Evolutionary conservation across 2,113 vertebrate species (phyloP).

Genomic region (Delphinapterus leucas): DNA sequence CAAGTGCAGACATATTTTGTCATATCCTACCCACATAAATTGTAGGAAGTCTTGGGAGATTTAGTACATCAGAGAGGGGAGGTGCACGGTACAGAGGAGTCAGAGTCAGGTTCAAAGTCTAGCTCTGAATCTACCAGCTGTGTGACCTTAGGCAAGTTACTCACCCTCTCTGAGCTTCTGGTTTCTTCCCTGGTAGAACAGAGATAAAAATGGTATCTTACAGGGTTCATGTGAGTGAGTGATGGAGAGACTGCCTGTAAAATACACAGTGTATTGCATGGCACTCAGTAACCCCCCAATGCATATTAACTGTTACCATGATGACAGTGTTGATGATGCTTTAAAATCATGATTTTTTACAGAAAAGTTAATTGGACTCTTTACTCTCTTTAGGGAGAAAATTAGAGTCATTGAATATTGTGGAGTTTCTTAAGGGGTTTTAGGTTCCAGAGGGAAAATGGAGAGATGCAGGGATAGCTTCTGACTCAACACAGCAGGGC

Average conservation of each 20-base stretch:
- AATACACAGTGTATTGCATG: not conserved
- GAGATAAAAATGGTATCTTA: not conserved
- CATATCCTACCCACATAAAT: too few species aligned
- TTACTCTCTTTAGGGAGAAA: not conserved
- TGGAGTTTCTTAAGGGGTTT: not conserved
- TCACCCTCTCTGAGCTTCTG: not conserved
- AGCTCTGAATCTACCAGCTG: not conserved
- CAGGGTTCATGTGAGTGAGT: not conserved
- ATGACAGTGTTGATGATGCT: accelerated
- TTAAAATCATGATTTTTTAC: not conserved
- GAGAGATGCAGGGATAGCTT: accelerated
- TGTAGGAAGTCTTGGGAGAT: not conserved
- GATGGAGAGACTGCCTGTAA: not conserved
- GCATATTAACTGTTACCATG: too few species aligned
- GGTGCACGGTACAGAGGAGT: accelerated
- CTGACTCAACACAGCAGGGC: too few species aligned
- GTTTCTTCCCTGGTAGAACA: not conserved
- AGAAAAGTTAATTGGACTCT: not conserved
- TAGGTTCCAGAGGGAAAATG: not conserved
- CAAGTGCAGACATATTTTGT: not conserved
- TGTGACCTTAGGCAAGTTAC: not conserved
- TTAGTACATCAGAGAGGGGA: not conserved
- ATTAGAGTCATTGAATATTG: too few species aligned
- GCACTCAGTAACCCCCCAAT: not conserved
- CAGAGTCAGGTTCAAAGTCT: not conserved